phyloP scores from a whole-genome alignment of 2,113 vertebrate species.

The Elgaria multicarinata region DNA sequence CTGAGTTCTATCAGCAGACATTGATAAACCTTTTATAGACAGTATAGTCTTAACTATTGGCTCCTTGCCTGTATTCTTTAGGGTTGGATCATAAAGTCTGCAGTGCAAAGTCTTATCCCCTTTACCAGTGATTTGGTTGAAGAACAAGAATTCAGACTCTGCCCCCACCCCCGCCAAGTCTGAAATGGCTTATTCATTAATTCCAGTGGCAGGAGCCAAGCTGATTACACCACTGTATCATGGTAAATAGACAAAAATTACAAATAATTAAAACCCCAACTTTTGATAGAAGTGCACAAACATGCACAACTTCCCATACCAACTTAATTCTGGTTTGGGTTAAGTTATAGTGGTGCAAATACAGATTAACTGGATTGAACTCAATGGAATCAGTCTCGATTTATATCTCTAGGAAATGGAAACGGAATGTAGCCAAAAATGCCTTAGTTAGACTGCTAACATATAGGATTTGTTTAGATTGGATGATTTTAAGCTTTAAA shows the following conservation, averaged over 20 bases:
- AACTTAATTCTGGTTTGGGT: slow-evolving; percentile 1
- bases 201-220: neutral
- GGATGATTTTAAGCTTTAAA: slow-evolving; percentile 64
- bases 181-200: neutral
- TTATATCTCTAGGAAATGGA: slow-evolving; percentile 2
- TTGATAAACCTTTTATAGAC: neutral
- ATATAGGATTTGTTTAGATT: slow-evolving; percentile 61
- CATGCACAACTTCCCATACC: neutral
- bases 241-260: neutral
- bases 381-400: slow-evolving; percentile 12
- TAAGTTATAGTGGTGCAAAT: slow-evolving; percentile 2
- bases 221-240: neutral
- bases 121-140: neutral
- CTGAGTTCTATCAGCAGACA: too few relatives aligned
- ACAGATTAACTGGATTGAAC: slow-evolving; percentile 10
- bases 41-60: neutral
- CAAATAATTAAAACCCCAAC: neutral
- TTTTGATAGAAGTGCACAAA: neutral
- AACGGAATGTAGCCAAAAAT: slow-evolving; percentile 21
- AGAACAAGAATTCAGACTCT: neutral
- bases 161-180: too few relatives aligned
- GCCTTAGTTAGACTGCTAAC: slow-evolving; percentile 52
- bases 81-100: neutral
- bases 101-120: neutral
- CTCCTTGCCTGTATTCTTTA: neutral